These are phyloP conservation scores for Blastomussa wellsi DNA, from an alignment of 92 coral and sea anemone genomes.

Conservation along the genomic window DNA sequence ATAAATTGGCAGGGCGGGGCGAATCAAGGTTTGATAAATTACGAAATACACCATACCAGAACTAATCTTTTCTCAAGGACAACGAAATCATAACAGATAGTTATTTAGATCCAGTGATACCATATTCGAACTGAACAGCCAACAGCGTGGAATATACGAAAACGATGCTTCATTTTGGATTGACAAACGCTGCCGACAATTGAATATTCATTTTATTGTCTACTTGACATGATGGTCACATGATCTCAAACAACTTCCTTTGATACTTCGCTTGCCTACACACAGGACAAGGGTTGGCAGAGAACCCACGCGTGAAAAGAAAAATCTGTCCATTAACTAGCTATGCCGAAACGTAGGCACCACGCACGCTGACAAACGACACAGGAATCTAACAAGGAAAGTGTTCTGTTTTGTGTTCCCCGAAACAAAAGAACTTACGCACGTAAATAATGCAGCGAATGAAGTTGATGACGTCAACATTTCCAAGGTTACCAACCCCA, in stretches of 20 bases:
- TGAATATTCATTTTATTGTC: constrained; percentile 12
- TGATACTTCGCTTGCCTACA: not conserved
- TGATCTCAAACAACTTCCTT: constrained; percentile 28
- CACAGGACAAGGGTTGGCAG: not conserved
- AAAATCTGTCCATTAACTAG: too few species aligned
- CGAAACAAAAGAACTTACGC: constrained; percentile 23
- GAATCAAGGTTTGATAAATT: constrained; percentile 8
- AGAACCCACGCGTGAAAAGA: not conserved
- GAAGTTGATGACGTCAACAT: constrained; percentile 23
- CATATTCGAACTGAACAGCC: not conserved
- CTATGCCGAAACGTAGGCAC: not conserved
- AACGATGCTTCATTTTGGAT: not conserved
- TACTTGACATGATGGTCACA: constrained; percentile 10
- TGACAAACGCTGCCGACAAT: not conserved
- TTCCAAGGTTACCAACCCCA: constrained; percentile 46
- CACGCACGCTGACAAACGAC: not conserved
- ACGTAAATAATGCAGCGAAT: constrained; percentile 41
- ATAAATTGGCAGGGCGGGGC: constrained; percentile 37
- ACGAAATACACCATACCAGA: constrained; percentile 24
- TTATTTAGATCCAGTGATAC: not conserved
- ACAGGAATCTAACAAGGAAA: constrained; percentile 14
- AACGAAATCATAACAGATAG: not conserved
- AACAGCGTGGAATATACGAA: not conserved
- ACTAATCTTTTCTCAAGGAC: not conserved
- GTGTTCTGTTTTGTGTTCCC: not conserved